Base-by-base conservation (phyloP, 2,113 vertebrate genomes). In the Marcusenius ussheri region DNA sequence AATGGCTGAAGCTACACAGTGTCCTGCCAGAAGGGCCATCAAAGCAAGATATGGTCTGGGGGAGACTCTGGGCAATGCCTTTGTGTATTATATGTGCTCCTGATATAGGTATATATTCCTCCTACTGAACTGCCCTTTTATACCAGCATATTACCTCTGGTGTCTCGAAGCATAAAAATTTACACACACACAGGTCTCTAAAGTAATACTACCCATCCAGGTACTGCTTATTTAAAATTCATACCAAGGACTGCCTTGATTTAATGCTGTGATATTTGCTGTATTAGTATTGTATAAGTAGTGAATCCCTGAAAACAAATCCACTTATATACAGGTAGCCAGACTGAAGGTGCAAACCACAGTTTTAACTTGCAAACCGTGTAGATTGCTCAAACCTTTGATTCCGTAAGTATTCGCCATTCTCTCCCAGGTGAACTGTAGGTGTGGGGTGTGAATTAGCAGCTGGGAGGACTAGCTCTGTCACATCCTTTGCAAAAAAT, bases 1-100 rank as follows among this genome's bases (percentile, higher is more conserved):
- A 92, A 92, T 91, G 92, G 91, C 91, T 90, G 91, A 89, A 92
- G 91, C 74, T 89, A 92, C 11, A 88, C 90, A 91, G 87, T 31
- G 17, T 70, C 92, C 91, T 92, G 77, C 53, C 53, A 56, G 53
- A 56, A 56, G 5, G 53, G 5, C 53, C 53, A 56, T 56, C 53
- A 56, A 56, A 56, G 53, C 53, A 56, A 56, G 19, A 56, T 56
- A 56, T 21, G 53, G 56, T 24, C 56, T 8, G 56, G 7, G 21
- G 8, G 56, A 2, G 56, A 17, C 66, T 74, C 66, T 74, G 31
- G 31, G 66, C 66, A 13, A 15, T 27, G 27, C 3, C 35, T 27
- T 15, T 31, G 66, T 74, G 11, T 77, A 39, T 74, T 74, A 35
- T 74, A 35, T 74, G 11, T 35, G 70, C 31, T 35, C 13, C 70